phyloP scores from a whole-genome alignment of 1,140 invertebrate species.

The Mesaphorura yosii region DNA sequence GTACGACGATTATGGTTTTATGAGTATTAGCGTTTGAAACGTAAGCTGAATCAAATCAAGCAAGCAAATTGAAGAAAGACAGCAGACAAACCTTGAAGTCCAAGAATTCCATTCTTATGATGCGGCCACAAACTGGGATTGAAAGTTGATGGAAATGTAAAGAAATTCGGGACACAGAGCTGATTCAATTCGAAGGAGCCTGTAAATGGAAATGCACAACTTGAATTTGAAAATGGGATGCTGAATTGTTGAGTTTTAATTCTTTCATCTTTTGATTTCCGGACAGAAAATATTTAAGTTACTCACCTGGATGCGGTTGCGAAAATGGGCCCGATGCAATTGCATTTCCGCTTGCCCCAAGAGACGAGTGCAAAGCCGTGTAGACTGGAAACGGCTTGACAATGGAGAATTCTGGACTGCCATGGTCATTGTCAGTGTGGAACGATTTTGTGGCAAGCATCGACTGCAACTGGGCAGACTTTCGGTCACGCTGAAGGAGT shows the following conservation, averaged over 20 bases:
- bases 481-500: background rate
- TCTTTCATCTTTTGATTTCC: background rate
- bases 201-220: no score
- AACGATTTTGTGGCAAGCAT: background rate
- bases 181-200: constrained; percentile 18
- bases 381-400: no score
- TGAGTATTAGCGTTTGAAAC: background rate
- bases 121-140: constrained; percentile 15
- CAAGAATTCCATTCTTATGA: constrained; percentile 15
- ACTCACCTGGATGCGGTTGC: background rate
- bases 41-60: background rate
- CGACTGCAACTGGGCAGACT: background rate
- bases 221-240: background rate
- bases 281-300: background rate
- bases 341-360: background rate
- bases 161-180: constrained; percentile 22
- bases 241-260: background rate
- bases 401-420: no score
- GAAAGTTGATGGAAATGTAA: constrained; percentile 16
- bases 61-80: background rate
- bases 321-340: background rate
- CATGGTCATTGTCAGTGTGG: background rate
- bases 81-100: constrained; percentile 30
- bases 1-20: background rate
- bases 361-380: background rate